A percentile compares a stretch with the other conserved stretches of the same genome.
These are phyloP conservation scores for Epistrophe grossulariae DNA, from an alignment of 2,888 invertebrate species.

Conservation along the genomic window DNA sequence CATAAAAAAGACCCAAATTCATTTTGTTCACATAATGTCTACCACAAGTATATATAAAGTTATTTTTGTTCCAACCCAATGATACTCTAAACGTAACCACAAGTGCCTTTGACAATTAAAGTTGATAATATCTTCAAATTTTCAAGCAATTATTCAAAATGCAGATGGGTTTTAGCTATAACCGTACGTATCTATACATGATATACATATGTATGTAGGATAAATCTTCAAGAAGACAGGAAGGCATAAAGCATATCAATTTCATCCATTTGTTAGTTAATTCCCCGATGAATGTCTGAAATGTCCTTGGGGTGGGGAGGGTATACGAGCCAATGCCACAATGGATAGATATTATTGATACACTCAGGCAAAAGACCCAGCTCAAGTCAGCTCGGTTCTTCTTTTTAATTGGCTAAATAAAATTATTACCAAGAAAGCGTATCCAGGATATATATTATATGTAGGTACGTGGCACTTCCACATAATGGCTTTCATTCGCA, in stretches of 20 bases:
- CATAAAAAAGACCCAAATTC: background rate
- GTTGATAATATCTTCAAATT: conserved; percentile 51
- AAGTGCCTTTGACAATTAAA: conserved; percentile 55
- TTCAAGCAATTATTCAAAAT: conserved; percentile 58
- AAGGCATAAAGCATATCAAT: conserved; percentile 70
- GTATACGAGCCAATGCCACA: conserved; percentile 37
- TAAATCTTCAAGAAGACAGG: conserved; percentile 18
- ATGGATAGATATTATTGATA: conserved; percentile 62
- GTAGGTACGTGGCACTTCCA: conserved; percentile 65
- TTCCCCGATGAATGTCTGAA: conserved; percentile 72
- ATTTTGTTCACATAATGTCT: background rate
- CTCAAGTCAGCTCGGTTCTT: conserved; percentile 55
- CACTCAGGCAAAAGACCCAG: conserved; percentile 1
- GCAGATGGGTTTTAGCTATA: conserved; percentile 19
- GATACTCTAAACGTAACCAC: conserved; percentile 43
- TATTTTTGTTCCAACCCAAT: background rate
- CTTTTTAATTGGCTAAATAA: conserved; percentile 82
- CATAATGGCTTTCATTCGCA: conserved; percentile 73
- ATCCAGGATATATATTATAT: conserved; percentile 62
- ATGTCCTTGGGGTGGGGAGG: conserved; percentile 14
- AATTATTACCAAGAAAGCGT: conserved; percentile 82
- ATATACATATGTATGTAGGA: background rate
- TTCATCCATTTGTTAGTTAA: conserved; percentile 73
- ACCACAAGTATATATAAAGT: background rate
- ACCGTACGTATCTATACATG: background rate